phyloP scores from a whole-genome alignment of 1,140 invertebrate species.

The Platorchestia sp. region DNA sequence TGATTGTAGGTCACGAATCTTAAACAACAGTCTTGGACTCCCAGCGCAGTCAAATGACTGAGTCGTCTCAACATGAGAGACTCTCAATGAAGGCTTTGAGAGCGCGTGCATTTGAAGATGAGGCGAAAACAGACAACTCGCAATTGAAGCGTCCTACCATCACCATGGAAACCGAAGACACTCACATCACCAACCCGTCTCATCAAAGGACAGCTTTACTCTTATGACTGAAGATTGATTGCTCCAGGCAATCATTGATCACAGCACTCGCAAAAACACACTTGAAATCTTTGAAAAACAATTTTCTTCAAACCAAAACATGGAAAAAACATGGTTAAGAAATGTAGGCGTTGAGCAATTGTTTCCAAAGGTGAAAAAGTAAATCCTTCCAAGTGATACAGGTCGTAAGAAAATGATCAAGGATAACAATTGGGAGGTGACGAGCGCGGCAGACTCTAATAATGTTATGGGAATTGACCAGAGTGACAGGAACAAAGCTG shows the following conservation, averaged over 20 bases:
- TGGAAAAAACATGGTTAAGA: not conserved
- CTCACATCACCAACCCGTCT: not conserved
- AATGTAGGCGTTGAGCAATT: not conserved
- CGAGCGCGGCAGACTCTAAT: not conserved
- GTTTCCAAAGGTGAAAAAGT: not conserved
- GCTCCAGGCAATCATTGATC: not conserved
- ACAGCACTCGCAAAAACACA: not conserved
- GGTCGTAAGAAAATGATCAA: not conserved
- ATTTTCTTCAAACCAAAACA: not conserved
- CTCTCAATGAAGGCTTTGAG: slow-evolving; percentile 29
- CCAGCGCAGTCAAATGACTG: not conserved
- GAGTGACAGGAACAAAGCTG: slow-evolving; percentile 25
- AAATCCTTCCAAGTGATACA: not conserved
- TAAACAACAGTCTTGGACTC: slow-evolving; percentile 7
- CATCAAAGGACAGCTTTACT: slow-evolving; percentile 13
- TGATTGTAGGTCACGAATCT: not conserved
- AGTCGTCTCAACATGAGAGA: not conserved
- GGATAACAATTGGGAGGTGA: not conserved
- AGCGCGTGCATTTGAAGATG: slow-evolving; percentile 13
- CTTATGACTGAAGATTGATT: not conserved
- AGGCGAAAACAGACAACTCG: not conserved
- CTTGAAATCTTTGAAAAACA: not conserved
- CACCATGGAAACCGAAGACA: not conserved
- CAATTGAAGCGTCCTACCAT: not conserved
- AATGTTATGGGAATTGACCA: slow-evolving; percentile 1